Base-by-base conservation (phyloP, 2,888 invertebrate species). In the Phlogophora meticulosa region DNA sequence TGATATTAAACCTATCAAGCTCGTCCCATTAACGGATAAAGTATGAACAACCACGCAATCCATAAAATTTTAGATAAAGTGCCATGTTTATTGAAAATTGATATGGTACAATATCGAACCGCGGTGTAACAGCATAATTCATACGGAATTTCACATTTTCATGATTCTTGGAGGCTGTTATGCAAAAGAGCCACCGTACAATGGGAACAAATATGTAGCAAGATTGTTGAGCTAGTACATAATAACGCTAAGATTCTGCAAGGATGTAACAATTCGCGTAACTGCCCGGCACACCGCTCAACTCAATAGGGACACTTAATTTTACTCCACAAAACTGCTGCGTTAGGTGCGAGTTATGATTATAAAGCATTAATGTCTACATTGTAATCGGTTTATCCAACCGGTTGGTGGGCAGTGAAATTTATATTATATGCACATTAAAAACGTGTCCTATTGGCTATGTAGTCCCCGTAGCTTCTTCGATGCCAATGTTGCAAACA, bases 281-380 rank as follows among this genome's bases (percentile, higher is more conserved):
- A 63, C 66, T 55, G 52, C 20, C 17, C 3, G 32, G 53, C 52
- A 57, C 55, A 56, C 55, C 72, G 72, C 57, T 72, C 77, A 53
- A 59, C 61, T 76, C 80, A 66, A 80, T 77, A 77, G 71, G 59
- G 64, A 66, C 56, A 76, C 72, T 80, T 66, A 65, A 76, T 60
- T 76, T 80, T 80, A 77, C 53, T 66, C 65, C 65, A 71, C 80
- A 71, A 80, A 80, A 78, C 62, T 76, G 72, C 65, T 58, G 49
- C 45, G 60, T 62, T 76, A 5, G 28, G 28, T 5, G 46, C 71
- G 76, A 66, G 57, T 71, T 72, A 77, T 66, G 72, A 72, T 66
- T 66, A 76, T 71, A 80, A 79, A 75, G 61, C 53, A 68, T 68
- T 55, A 71, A 66, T 56, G 60, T 63, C 77, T 80, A 78, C 77